phyloP scores from a whole-genome alignment of 2,113 vertebrate genomes.

The Syngnathus floridae region DNA sequence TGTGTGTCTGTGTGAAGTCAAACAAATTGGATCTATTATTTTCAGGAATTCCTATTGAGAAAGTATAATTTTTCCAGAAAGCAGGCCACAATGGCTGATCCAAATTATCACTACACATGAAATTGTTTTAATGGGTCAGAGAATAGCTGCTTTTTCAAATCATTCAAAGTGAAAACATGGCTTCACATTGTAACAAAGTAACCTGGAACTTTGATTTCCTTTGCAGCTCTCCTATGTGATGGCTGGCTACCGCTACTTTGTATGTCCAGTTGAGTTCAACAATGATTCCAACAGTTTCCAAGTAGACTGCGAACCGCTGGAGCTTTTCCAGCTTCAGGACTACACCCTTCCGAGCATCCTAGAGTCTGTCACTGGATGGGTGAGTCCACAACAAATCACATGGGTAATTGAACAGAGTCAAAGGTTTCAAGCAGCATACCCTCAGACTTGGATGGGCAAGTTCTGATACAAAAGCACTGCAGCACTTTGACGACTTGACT shows the following conservation, averaged over 20 bases:
- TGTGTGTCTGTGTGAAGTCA: background rate
- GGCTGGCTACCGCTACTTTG: slow-evolving; percentile 91
- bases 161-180: background rate
- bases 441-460: background rate
- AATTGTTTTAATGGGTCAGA: background rate
- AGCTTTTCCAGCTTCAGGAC: slow-evolving; percentile 92
- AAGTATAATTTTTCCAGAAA: background rate
- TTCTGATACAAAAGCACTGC: background rate
- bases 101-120: no score
- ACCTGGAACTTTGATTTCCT: background rate
- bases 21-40: background rate
- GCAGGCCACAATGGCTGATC: background rate
- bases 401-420: background rate
- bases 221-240: slow-evolving; percentile 90
- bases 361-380: slow-evolving; percentile 86
- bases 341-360: slow-evolving; percentile 81
- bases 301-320: slow-evolving; percentile 88
- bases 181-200: background rate
- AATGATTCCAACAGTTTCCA: slow-evolving; percentile 95
- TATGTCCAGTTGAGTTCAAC: slow-evolving; percentile 96
- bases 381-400: slow-evolving; percentile 47
- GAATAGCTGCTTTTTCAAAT: background rate
- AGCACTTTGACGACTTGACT: no score
- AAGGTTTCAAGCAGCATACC: background rate
- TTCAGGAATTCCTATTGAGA: background rate